These are phyloP conservation scores for Bombyx huttoni DNA, from an alignment of 2,888 invertebrate genomes.

Conservation along the genomic window DNA sequence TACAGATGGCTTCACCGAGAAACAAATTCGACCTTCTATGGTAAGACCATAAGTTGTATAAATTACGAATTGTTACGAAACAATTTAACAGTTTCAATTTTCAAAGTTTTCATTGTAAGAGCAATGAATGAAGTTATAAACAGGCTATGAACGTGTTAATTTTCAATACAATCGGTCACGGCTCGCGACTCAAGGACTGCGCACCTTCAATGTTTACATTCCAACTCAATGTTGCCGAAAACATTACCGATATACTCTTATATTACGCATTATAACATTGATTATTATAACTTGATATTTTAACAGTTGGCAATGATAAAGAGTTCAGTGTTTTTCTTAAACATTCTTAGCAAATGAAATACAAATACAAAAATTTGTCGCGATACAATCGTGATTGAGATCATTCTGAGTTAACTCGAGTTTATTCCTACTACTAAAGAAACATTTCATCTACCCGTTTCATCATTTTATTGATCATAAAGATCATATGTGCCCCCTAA, in stretches of 20 bases:
- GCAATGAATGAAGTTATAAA: neutral
- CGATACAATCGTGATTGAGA: no score
- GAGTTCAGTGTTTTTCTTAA: no score
- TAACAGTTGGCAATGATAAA: no score
- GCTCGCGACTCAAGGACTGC: constrained; percentile 39
- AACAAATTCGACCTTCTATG: neutral
- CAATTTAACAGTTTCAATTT: neutral
- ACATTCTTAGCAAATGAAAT: no score
- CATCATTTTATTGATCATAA: no score
- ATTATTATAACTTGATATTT: no score
- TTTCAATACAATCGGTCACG: constrained; percentile 45
- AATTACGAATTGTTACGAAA: neutral
- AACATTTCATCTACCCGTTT: no score
- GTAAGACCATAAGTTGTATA: neutral
- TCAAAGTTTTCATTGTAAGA: neutral
- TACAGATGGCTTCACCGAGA: no score
- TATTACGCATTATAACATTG: neutral
- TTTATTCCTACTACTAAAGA: no score
- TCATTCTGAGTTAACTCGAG: no score
- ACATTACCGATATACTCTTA: constrained; percentile 18
- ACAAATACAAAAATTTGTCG: no score
- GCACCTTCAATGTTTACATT: constrained; percentile 50
- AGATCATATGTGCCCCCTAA: no score
- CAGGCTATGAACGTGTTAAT: constrained; percentile 34
- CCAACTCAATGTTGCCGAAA: constrained; percentile 26